Evolutionary conservation across 2,888 invertebrate genomes (phyloP).

Genomic region (Tinea trinotella): DNA sequence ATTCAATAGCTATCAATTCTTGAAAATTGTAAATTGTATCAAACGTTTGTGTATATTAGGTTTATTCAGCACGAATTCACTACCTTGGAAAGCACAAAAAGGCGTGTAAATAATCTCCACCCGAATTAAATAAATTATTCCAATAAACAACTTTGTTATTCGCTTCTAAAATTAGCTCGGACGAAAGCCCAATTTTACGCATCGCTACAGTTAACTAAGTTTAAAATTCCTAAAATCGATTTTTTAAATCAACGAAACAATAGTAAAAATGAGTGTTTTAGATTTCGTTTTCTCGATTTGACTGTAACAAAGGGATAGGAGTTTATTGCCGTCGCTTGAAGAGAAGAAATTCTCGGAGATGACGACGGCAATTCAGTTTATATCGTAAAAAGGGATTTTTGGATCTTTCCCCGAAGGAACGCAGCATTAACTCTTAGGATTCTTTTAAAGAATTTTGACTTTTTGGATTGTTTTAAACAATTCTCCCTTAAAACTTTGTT

Average conservation of each 20-base stretch:
- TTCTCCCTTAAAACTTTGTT: background rate
- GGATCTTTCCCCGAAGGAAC: constrained; percentile 1
- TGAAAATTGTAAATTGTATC: no score
- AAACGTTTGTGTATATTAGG: no score
- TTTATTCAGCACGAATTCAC: background rate
- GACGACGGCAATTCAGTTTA: constrained; percentile 18
- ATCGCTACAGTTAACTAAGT: background rate
- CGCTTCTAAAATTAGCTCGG: background rate
- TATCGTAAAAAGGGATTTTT: constrained; percentile 19
- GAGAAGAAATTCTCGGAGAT: constrained; percentile 9
- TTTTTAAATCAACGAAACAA: background rate
- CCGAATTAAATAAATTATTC: background rate
- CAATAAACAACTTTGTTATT: background rate
- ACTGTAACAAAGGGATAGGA: background rate
- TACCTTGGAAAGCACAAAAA: background rate
- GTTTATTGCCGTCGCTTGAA: constrained; percentile 2
- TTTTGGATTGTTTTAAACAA: constrained; percentile 11
- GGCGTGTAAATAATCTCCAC: background rate
- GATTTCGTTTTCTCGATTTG: constrained; percentile 13
- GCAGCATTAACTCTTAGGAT: constrained; percentile 1
- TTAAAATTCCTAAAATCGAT: background rate
- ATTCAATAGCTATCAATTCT: no score
- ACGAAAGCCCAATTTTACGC: background rate
- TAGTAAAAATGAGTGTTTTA: background rate
- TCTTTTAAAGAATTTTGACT: constrained; percentile 12